Conservation (phyloP, 2,797 vertebrate genomes). For the Oceanodroma leucorhoa region DNA sequence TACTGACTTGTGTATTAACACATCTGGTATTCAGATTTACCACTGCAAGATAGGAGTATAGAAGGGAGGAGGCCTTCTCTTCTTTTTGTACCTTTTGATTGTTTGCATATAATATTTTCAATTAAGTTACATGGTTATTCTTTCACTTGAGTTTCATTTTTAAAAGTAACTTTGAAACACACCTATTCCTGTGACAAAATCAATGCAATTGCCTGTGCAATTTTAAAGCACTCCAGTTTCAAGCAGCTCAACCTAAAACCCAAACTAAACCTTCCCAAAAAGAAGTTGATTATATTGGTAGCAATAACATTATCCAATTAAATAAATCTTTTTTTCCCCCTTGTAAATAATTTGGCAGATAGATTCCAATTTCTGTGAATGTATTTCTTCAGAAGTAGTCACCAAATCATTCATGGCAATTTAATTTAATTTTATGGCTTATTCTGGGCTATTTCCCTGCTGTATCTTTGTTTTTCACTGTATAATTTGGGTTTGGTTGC, state of each 20-base stretch:
- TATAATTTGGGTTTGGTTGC: neutral
- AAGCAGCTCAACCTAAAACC: neutral
- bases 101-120: neutral
- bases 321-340: neutral
- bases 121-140: neutral
- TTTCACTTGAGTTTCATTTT: neutral
- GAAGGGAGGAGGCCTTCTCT: neutral
- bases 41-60: neutral
- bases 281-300: neutral
- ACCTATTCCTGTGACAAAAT: neutral
- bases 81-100: neutral
- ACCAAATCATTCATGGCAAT: neutral
- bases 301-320: neutral
- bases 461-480: neutral
- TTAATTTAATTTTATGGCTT: neutral
- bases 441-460: neutral
- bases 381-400: neutral
- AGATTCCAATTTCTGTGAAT: neutral
- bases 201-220: neutral
- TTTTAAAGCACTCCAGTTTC: neutral
- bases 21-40: neutral
- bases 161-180: neutral
- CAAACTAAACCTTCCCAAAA: neutral
- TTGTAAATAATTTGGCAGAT: neutral
- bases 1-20: neutral